Base-by-base conservation (phyloP, 2,113 vertebrate species). In the Cacatua alba region DNA sequence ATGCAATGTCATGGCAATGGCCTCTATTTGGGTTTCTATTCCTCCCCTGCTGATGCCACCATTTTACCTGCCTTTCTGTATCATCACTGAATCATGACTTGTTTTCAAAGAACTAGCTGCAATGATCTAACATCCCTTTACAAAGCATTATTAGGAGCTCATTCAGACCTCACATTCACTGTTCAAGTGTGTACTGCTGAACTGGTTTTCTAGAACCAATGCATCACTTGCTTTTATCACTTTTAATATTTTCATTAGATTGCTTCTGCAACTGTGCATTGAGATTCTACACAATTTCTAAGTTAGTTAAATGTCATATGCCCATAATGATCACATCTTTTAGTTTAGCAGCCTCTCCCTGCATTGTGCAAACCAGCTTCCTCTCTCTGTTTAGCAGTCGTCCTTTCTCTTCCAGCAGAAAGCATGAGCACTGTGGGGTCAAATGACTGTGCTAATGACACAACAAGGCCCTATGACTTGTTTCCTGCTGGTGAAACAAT, bases 381-480 rank as follows among this genome's bases (percentile, higher is more conserved):
- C 52, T 52, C 28, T 31, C 29, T 60, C 49, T 72, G 28, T 29
- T 5, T 17, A 33, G 20, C 29, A 60, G 13, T 24, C 3, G 1
- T 13, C 37, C 18, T 60, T 75, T 53, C 60, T 62, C 39, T 67
- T 37, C 11, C 35, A 75, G 63, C 0, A 28, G 91, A 76, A 25
- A 13, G 6, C 6, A 59, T 23, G n/a, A 43, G 13, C 1, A 0
- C 51, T 57, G 23, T 1, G 12, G 23, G 31, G 33, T 51, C 55
- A 75, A 55, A 57, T 28, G 23, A 23, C 21, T 7, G 35, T 28
- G 43, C 9, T 64, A 43, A 6, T 7, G 33, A 44, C 82, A 65
- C 29, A 2, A 6, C 7, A 72, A 35, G 59, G 17, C 16, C 26
- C 24, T 35, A 11, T 8, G 46, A 12, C 41, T 83, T n/a, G 5